Evolutionary conservation across 2,888 invertebrate species (phyloP), one percentile per base, ranked within the genome.

Genomic region (Tryphoninae sp.): DNA sequence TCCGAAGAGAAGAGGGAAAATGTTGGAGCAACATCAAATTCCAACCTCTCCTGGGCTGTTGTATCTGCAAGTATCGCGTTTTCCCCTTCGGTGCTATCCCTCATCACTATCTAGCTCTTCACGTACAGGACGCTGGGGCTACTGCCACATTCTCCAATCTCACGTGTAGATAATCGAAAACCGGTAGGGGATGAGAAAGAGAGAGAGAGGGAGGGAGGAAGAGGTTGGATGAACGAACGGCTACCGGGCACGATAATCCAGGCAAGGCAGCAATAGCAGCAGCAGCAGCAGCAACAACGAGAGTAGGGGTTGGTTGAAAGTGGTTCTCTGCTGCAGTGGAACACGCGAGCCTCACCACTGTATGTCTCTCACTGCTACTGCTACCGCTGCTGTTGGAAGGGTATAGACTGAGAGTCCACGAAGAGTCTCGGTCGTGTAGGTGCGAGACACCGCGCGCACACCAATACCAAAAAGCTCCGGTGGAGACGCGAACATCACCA

Each of bases 291-390:
- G 33, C 33, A 33, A 33, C 23, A 45, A 58, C 49, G 58, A 45
- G 16, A 13, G n/a, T 45, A 62, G 86, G 86, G 75, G 82, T 82
- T 77, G 84, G 85, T 86, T 83, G 82, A 80, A 82, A 80, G 80
- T 82, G 82, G 80, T 75, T 82, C 69, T 69, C 74, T 61, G 73
- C 26, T 82, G 80, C 73, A 80, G 76, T 77, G 59, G 77, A 80
- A 80, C 76, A 64, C 71, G 80, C 82, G 84, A 75, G 79, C 67
- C 62, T 80, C 81, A 79, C 81, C 78, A 77, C 83, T 84, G 83
- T 83, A 77, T 71, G 77, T 82, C 80, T 82, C 82, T 82, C 79
- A 82, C 71, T 82, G 82, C 68, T 67, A 68, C 53, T 33, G 13
- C n/a, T 53, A 65, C 62, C 64, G 53, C 49, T 61, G 73, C 59